Evolutionary conservation across 2,113 vertebrate genomes (phyloP).

Genomic region (Gracilinanus agilis): DNA sequence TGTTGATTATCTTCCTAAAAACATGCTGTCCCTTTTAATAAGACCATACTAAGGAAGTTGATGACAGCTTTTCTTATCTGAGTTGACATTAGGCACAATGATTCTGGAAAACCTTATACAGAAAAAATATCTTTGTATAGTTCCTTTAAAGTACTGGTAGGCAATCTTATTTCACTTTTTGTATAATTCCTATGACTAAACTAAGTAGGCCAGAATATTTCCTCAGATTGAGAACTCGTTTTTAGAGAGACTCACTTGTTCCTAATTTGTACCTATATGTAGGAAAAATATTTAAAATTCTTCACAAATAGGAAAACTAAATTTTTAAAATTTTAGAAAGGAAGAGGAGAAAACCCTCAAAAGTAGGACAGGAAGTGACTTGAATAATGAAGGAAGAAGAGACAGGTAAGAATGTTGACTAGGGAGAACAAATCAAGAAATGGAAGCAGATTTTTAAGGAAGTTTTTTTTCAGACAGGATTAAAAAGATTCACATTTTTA

Average conservation of each 20-base stretch:
- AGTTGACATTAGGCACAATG: constrained; percentile 69
- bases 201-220: neutral
- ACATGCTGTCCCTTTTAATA: constrained; percentile 64
- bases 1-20: constrained; percentile 74
- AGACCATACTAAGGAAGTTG: constrained; percentile 48
- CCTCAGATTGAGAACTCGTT: constrained; percentile 36
- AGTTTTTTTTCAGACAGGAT: too few species aligned
- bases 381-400: too few species aligned
- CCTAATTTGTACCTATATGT: neutral
- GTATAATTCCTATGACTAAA: constrained; percentile 8
- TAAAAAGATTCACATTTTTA: too few species aligned
- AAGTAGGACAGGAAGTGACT: too few species aligned
- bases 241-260: neutral
- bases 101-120: constrained; percentile 37
- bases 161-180: constrained; percentile 28
- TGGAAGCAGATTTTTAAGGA: too few species aligned
- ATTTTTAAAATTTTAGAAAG: too few species aligned
- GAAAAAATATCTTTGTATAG: neutral
- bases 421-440: too few species aligned
- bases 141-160: constrained; percentile 43
- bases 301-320: too few species aligned
- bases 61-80: constrained; percentile 72
- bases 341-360: too few species aligned
- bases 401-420: too few species aligned
- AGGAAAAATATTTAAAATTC: neutral